Evolutionary conservation across 2,113 vertebrate genomes (phyloP).

Genomic region (Aphelocoma coerulescens): DNA sequence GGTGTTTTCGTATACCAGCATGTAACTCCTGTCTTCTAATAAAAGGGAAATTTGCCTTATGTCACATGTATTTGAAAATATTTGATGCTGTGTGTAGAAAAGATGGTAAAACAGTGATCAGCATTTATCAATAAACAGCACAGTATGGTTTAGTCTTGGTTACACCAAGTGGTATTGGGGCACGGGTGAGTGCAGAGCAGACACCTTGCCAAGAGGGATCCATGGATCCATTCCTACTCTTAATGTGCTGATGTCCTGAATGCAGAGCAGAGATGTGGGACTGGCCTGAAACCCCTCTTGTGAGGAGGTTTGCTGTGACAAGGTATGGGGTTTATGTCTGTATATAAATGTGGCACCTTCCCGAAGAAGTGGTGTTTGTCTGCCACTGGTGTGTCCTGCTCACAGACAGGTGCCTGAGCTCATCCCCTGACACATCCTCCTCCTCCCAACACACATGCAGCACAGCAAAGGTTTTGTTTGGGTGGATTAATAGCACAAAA

Average conservation of each 20-base stretch:
- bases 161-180: fast-evolving
- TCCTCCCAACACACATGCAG: not conserved
- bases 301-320: not conserved
- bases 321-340: not conserved
- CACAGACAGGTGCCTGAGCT: not conserved
- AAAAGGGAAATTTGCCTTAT: not conserved
- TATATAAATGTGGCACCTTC: not conserved
- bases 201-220: not conserved
- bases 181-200: fast-evolving
- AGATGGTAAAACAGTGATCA: not conserved
- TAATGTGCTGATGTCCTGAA: fast-evolving
- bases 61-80: not conserved
- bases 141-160: not conserved
- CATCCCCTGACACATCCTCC: not conserved
- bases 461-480: not conserved
- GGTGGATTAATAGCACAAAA: not conserved
- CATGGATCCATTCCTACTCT: fast-evolving
- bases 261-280: fast-evolving
- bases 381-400: fast-evolving
- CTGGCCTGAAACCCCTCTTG: not conserved
- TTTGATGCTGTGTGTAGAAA: not conserved
- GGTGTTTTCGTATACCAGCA: not conserved
- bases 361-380: not conserved
- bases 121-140: not conserved
- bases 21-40: not conserved